A percentile compares a stretch with the other conserved stretches of the same genome.
Evolutionary conservation across 2,888 invertebrate genomes (phyloP).

Genomic region (Coronaproctus castanopsis): DNA sequence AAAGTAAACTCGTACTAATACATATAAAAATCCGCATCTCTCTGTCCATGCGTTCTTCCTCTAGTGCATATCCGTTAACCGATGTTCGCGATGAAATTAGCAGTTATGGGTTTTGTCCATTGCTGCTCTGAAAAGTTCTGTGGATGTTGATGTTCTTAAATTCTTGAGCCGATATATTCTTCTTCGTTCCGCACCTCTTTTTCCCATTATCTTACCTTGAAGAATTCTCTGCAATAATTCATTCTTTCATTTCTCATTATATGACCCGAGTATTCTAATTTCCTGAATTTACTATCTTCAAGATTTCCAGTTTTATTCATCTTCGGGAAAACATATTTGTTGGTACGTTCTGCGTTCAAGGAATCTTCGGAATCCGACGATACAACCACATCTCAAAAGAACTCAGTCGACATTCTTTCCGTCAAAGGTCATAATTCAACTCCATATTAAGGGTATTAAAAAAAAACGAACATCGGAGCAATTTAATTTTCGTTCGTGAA

Average conservation of each 20-base stretch:
- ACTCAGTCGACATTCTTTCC: neutral
- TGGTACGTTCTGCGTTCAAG: neutral
- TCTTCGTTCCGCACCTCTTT: neutral
- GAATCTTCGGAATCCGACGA: neutral
- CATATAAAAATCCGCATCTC: too few species aligned
- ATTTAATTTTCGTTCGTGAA: too few species aligned
- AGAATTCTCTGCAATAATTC: neutral
- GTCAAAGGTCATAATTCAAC: neutral
- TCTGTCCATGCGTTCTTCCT: too few species aligned
- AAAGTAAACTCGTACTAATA: too few species aligned
- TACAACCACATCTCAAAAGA: neutral
- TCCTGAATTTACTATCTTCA: neutral
- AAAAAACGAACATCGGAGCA: too few species aligned
- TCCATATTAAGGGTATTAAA: too few species aligned
- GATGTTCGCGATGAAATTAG: neutral
- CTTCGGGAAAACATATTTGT: neutral
- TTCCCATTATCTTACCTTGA: neutral
- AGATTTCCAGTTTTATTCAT: neutral
- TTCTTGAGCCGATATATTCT: neutral
- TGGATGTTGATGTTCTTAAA: neutral
- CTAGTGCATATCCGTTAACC: neutral
- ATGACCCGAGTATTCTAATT: neutral
- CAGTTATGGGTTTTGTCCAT: neutral
- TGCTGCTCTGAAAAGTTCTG: neutral
- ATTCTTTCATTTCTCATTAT: neutral